phyloP scores from a whole-genome alignment of 1,140 invertebrate genomes.

The Brachionus calyciflorus region DNA sequence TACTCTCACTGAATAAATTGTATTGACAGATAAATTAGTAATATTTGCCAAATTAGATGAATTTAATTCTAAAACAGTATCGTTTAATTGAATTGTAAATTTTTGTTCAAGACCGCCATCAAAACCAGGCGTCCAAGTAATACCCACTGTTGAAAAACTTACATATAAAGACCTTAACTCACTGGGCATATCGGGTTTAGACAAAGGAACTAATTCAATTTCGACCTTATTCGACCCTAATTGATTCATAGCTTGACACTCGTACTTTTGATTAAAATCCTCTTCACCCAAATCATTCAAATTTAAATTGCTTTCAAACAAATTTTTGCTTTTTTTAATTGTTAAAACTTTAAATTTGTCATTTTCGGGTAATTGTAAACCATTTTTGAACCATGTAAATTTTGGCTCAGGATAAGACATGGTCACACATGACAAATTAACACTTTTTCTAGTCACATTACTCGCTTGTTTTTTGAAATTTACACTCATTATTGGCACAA shows the following conservation, averaged over 20 bases:
- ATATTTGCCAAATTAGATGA: not conserved
- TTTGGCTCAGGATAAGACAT: conserved; percentile 22
- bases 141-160: not conserved
- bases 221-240: not conserved
- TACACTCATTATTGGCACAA: not conserved
- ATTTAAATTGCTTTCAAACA: not conserved
- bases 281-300: not conserved
- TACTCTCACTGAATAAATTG: conserved; percentile 3
- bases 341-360: not conserved
- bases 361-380: not conserved
- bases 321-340: conserved; percentile 3
- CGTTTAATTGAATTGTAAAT: conserved; percentile 40
- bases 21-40: not conserved
- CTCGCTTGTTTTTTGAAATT: not conserved
- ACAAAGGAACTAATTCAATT: not conserved
- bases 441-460: not conserved
- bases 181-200: not conserved
- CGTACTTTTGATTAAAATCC: not conserved
- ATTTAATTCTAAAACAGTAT: not conserved
- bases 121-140: conserved; percentile 12
- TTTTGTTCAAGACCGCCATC: conserved; percentile 1
- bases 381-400: conserved; percentile 31
- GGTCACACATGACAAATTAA: conserved; percentile 15
- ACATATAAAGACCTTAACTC: not conserved
- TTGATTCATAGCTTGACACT: not conserved